Evolutionary conservation across 2,888 invertebrate species (phyloP).

Genomic region (Eugnorisma glareosa): DNA sequence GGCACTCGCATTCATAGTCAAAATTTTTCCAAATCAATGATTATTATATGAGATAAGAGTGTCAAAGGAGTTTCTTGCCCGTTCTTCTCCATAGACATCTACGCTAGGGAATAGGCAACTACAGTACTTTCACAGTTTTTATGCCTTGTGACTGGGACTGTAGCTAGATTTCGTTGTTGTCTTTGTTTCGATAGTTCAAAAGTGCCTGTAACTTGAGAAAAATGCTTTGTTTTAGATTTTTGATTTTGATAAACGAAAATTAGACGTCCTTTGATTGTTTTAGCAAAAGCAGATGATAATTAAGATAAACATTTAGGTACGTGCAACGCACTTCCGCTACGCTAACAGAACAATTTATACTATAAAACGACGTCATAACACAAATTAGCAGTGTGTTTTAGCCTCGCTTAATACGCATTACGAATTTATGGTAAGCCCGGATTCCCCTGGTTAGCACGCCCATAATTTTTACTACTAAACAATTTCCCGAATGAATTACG

Average conservation of each 20-base stretch:
- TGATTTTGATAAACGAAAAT: too few species aligned
- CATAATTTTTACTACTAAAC: slow-evolving; percentile 60
- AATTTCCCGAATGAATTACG: slow-evolving; percentile 64
- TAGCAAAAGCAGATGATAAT: background rate
- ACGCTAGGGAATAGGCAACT: too few species aligned
- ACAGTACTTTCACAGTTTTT: too few species aligned
- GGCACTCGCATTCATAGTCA: background rate
- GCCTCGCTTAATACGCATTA: slow-evolving; percentile 34
- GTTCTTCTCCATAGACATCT: too few species aligned
- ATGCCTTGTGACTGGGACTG: too few species aligned
- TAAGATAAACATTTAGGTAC: slow-evolving; percentile 14
- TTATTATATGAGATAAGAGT: background rate
- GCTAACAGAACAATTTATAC: slow-evolving; percentile 21
- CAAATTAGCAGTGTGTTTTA: slow-evolving; percentile 46
- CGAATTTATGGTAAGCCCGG: slow-evolving; percentile 44
- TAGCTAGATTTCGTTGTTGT: too few species aligned
- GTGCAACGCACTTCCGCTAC: slow-evolving; percentile 8
- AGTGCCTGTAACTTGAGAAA: too few species aligned
- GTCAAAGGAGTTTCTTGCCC: too few species aligned
- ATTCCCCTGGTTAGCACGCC: slow-evolving; percentile 46
- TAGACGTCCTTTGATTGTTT: background rate
- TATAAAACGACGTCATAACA: slow-evolving; percentile 43
- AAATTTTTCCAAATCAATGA: background rate
- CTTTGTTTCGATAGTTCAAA: too few species aligned
- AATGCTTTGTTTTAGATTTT: too few species aligned